phyloP scores from a whole-genome alignment of 2,888 invertebrate species.

The Drosophila picticornis region DNA sequence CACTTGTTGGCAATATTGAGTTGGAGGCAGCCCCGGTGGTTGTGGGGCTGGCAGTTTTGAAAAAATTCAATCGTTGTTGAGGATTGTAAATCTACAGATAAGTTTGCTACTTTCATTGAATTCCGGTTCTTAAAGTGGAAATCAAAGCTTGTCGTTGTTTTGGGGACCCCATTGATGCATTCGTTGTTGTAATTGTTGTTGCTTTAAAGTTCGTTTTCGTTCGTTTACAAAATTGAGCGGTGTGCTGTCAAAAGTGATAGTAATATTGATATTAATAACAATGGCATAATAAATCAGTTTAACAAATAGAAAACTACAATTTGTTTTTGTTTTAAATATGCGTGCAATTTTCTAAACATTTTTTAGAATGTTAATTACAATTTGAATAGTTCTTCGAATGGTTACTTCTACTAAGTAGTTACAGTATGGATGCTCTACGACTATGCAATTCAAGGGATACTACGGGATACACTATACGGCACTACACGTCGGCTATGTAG shows the following conservation, averaged over 20 bases:
- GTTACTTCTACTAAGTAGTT: constrained; percentile 29
- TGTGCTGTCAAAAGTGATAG: constrained; percentile 62
- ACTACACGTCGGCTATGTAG: constrained; percentile 73
- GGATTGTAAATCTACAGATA: constrained; percentile 62
- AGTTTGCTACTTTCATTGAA: constrained; percentile 54
- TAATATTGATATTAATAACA: constrained; percentile 11
- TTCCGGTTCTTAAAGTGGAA: constrained; percentile 47
- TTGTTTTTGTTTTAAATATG: neutral
- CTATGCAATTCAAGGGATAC: constrained; percentile 41
- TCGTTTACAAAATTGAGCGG: constrained; percentile 80
- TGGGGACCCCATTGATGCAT: constrained; percentile 72
- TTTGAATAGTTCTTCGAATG: constrained; percentile 29
- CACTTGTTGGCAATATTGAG: constrained; percentile 64
- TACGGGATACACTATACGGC: constrained; percentile 28
- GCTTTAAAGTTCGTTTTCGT: constrained; percentile 68
- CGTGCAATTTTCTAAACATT: constrained; percentile 55
- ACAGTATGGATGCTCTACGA: constrained; percentile 34
- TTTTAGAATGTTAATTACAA: constrained; percentile 63
- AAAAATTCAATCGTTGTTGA: constrained; percentile 77
- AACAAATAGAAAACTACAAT: constrained; percentile 25
- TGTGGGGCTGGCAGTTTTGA: constrained; percentile 65
- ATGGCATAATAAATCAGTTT: neutral
- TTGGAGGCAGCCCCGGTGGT: constrained; percentile 39
- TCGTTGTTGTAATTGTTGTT: constrained; percentile 59
- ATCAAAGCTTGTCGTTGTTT: constrained; percentile 53